phyloP scores from a whole-genome alignment of 2,113 vertebrate genomes.

The Melanocharis versteri region DNA sequence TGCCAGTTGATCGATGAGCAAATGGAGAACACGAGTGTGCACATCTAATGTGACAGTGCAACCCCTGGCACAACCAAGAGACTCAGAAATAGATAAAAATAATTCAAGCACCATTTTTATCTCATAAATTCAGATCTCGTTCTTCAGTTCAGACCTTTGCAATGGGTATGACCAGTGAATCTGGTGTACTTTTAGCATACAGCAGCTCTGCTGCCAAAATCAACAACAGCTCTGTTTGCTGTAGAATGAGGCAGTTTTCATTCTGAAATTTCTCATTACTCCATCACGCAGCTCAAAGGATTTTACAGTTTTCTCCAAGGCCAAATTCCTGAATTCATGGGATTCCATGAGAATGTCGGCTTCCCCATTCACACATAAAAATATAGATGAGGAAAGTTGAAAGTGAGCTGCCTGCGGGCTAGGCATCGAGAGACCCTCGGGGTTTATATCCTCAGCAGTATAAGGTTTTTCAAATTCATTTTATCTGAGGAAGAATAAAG shows the following conservation, averaged over 20 bases:
- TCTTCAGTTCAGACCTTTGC: not conserved
- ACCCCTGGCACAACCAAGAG: not conserved
- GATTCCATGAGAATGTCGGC: not conserved
- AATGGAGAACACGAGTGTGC: not conserved
- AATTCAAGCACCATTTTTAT: not conserved
- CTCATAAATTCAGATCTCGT: not conserved
- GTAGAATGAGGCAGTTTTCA: not conserved
- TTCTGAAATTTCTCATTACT: not conserved
- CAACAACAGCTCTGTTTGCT: not conserved
- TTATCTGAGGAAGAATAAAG: not conserved
- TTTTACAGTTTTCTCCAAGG: not conserved
- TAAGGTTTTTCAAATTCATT: accelerated
- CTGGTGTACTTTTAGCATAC: not conserved
- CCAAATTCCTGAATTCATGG: not conserved
- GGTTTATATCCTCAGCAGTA: not conserved
- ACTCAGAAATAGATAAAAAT: not conserved
- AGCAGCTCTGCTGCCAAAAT: not conserved
- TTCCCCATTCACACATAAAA: not conserved
- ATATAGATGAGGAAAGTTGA: not conserved
- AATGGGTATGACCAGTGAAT: not conserved
- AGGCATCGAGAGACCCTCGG: not conserved
- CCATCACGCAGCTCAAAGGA: not conserved
- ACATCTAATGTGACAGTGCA: not conserved
- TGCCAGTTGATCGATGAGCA: not conserved
- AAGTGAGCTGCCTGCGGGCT: not conserved